Base-by-base conservation (phyloP, 2,888 invertebrate species). In the Brachyptera putata region DNA sequence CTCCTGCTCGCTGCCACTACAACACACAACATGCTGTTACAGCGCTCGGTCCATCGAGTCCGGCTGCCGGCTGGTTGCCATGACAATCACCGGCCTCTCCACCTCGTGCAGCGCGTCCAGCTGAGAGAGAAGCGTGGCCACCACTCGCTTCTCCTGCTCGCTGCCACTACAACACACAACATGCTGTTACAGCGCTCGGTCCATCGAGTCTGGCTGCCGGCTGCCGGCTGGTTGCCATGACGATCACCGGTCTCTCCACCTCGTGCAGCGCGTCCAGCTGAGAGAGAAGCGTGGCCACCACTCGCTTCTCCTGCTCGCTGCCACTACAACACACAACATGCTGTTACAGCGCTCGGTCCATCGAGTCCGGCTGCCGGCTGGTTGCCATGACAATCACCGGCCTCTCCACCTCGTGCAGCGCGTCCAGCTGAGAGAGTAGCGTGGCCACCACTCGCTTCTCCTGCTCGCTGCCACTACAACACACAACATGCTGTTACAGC, bases 161-260 rank as follows among this genome's bases (percentile, higher is more conserved):
- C 81, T 81, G 46, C 78, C 77, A 22, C 79, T 75, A n/a, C 50
- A 36, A 11, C 48, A 43, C 18, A 48, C 57, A 18, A 36, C n/a
- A n/a, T n/a, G 87, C 68, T 92, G 80, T 64, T 94, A 78, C 34
- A 92, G 76, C 68, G 84, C 81, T 5, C 84, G 78, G 73, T 94
- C 90, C 59, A 96, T 77, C 37, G 79, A 75, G 67, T 94, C 91
- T 11, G 86, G 81, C 69, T 88, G 87, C 57, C 85, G 85, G 1
- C n/a, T n/a, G n/a, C n/a, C n/a, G n/a, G n/a, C 89, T 89, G 1
- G 89, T 89, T 0, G 88, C 91, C 34, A 95, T 71, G 18, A 95
- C 75, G 65, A 91, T 84, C 0, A 90, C 82, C 64, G 76, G 36
- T 3, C 3, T 77, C 34, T 2, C 5, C 56, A 72, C 76, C 46